A percentile compares a stretch with the other conserved stretches of the same genome.
Conservation (phyloP, 2,113 vertebrate species). For the Atlantisia rogersi region DNA sequence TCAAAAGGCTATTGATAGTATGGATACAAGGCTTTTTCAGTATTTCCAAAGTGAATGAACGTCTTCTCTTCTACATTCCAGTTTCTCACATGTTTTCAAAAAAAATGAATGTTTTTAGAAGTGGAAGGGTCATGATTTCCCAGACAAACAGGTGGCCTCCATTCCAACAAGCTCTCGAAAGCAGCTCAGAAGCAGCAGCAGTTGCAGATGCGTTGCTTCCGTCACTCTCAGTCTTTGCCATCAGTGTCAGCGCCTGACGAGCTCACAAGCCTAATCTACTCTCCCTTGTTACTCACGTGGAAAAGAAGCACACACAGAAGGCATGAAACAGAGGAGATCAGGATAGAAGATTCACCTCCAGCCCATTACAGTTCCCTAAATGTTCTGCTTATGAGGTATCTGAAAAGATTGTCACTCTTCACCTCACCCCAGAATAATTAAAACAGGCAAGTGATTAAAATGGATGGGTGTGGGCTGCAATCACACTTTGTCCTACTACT, state of each 20-base stretch:
- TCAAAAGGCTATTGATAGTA: background rate
- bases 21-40: background rate
- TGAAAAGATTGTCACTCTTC: slow-evolving; percentile 14
- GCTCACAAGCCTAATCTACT: background rate
- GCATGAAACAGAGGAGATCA: background rate
- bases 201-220: background rate
- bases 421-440: background rate
- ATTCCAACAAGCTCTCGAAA: background rate
- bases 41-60: background rate
- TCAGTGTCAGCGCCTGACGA: background rate
- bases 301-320: background rate
- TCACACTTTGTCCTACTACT: background rate
- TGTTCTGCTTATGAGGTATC: slow-evolving; percentile 15
- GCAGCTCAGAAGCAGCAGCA: background rate
- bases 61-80: background rate
- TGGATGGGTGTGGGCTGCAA: background rate
- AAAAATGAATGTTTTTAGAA: background rate
- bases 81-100: background rate
- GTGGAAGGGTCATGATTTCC: background rate
- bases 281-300: background rate
- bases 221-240: background rate
- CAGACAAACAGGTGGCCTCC: background rate
- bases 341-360: background rate
- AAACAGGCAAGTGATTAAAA: background rate
- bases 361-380: background rate